Percentiles rank a stretch among this genome's conserved stretches.
phyloP scores from a whole-genome alignment of 2,113 vertebrate genomes.

The Tragelaphus strepsiceros region DNA sequence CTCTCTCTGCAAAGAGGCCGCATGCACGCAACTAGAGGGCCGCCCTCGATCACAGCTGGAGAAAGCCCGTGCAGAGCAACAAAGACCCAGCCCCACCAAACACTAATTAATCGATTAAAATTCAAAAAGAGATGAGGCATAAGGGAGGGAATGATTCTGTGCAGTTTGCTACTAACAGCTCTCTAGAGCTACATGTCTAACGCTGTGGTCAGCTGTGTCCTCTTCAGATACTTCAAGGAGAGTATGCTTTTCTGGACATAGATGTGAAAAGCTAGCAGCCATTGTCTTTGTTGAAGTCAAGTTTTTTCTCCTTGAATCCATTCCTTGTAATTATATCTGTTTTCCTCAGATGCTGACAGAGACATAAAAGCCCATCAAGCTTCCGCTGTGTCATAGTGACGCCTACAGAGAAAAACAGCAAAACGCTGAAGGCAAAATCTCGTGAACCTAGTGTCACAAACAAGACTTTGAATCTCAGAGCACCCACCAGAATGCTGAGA shows the following conservation, averaged over 20 bases:
- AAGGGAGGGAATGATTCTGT: not conserved
- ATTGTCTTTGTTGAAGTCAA: not conserved
- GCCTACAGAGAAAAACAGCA: not conserved
- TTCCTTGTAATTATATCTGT: not conserved
- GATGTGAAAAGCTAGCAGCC: not conserved
- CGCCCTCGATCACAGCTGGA: no score
- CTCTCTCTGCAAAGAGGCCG: not conserved
- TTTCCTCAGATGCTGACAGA: not conserved
- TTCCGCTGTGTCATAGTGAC: not conserved
- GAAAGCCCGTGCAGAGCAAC: fast-evolving
- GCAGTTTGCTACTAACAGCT: not conserved
- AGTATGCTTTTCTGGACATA: not conserved
- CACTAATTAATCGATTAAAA: not conserved
- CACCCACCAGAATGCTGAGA: not conserved
- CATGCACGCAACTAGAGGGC: no score
- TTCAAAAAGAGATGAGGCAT: no score
- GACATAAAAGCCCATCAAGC: not conserved
- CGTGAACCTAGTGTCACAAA: not conserved
- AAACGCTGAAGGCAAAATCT: not conserved
- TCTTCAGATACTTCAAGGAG: not conserved
- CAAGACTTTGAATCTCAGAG: not conserved
- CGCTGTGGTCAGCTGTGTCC: no score
- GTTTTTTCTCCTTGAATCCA: not conserved
- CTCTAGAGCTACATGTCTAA: not conserved
- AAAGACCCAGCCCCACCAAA: not conserved